phyloP scores from a whole-genome alignment of 2,888 invertebrate species.

The Kryphioiulus occultus region DNA sequence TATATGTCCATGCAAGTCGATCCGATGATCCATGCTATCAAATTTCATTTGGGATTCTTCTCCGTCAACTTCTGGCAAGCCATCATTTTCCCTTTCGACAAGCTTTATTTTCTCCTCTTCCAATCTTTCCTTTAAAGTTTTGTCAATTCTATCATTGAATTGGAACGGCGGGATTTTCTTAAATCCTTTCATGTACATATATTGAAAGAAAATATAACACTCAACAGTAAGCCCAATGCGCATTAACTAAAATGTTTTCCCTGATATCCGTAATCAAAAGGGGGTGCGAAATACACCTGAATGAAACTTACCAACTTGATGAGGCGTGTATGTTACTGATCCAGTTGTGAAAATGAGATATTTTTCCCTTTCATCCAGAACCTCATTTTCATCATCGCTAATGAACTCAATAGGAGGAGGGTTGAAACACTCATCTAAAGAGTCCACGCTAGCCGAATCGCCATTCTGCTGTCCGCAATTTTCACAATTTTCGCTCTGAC shows the following conservation, averaged over 20 bases:
- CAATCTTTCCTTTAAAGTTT: conserved; percentile 72
- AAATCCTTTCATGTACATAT: conserved; percentile 68
- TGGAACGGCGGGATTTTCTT: conserved; percentile 75
- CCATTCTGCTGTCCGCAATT: conserved; percentile 56
- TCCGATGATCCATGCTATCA: conserved; percentile 78
- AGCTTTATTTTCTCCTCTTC: conserved; percentile 60
- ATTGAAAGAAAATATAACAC: conserved; percentile 35
- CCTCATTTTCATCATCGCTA: conserved; percentile 61
- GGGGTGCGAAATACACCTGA: background rate
- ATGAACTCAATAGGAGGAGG: conserved; percentile 69
- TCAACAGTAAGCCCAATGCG: too few species aligned
- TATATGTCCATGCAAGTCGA: conserved; percentile 85
- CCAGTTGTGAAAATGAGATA: conserved; percentile 85
- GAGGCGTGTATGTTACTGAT: conserved; percentile 82
- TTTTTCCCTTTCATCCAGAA: conserved; percentile 65
- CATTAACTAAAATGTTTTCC: too few species aligned
- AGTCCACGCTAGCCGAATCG: background rate
- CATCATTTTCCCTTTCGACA: background rate
- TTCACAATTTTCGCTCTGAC: conserved; percentile 57
- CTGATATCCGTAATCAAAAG: background rate
- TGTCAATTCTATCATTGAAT: conserved; percentile 74
- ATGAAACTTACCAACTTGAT: conserved; percentile 72
- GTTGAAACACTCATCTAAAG: background rate
- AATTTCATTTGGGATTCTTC: conserved; percentile 70
- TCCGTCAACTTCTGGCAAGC: conserved; percentile 66